A percentile compares a stretch with the other conserved stretches of the same genome.
These are phyloP conservation scores for Leucophenga maculata DNA, from an alignment of 2,888 invertebrate species.

Conservation along the genomic window DNA sequence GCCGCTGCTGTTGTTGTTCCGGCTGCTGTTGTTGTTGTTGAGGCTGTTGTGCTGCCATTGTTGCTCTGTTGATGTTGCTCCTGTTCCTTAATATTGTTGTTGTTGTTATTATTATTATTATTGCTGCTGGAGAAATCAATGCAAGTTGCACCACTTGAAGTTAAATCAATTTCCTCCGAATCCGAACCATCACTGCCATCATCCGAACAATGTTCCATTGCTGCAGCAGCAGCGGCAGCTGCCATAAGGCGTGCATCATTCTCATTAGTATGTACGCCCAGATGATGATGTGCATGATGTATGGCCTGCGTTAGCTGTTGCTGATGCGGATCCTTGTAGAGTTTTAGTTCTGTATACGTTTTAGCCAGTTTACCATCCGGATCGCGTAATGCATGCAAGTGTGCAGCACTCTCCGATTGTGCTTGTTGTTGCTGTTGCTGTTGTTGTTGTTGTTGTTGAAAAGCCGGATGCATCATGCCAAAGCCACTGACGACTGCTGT, in stretches of 20 bases:
- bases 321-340: conserved; percentile 65
- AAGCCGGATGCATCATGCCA: conserved; percentile 71
- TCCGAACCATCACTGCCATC: conserved; percentile 70
- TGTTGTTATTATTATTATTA: conserved; percentile 62
- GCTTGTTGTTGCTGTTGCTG: conserved; percentile 36
- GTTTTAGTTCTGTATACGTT: conserved; percentile 71
- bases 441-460: conserved; percentile 63
- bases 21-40: conserved; percentile 33
- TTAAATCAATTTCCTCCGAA: conserved; percentile 72
- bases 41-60: conserved; percentile 60
- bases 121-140: conserved; percentile 71
- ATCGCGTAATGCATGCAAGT: conserved; percentile 43
- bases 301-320: too few species aligned
- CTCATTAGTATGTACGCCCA: conserved; percentile 8
- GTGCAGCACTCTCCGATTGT: conserved; percentile 26
- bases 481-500: conserved; percentile 55
- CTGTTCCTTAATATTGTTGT: conserved; percentile 22
- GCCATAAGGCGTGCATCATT: conserved; percentile 45
- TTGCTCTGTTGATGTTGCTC: conserved; percentile 49
- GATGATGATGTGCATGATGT: too few species aligned
- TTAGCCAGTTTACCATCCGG: conserved; percentile 56
- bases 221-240: conserved; percentile 33
- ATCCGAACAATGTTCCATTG: conserved; percentile 62
- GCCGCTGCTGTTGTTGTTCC: conserved; percentile 29
- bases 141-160: conserved; percentile 69